These are phyloP conservation scores for Drosophila tristis DNA, from an alignment of 1,140 invertebrate genomes.

Conservation along the genomic window DNA sequence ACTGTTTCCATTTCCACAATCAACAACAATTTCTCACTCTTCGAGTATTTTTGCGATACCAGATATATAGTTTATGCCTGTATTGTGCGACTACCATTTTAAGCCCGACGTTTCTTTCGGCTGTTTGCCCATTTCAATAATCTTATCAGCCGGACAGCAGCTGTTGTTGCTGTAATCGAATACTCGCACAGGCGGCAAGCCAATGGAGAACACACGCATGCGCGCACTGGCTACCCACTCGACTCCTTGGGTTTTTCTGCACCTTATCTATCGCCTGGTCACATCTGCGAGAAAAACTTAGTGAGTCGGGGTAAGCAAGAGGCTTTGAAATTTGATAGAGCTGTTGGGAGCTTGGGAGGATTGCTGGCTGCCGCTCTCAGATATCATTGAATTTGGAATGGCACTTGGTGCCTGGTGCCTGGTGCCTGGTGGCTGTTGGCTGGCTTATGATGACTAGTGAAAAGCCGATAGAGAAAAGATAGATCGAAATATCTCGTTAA, in stretches of 20 bases:
- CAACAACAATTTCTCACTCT: background rate
- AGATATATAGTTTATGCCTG: background rate
- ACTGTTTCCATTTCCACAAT: background rate
- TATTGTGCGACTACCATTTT: background rate
- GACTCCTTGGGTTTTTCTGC: slow-evolving; percentile 29
- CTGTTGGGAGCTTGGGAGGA: slow-evolving; percentile 33
- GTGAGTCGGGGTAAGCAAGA: slow-evolving; percentile 59
- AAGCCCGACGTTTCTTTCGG: slow-evolving; percentile 14
- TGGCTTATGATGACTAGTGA: slow-evolving; percentile 29
- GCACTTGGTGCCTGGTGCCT: slow-evolving; percentile 23
- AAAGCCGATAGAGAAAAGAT: slow-evolving; percentile 8
- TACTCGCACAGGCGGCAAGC: slow-evolving; percentile 34
- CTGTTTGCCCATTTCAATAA: slow-evolving; percentile 21
- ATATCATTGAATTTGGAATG: slow-evolving; percentile 38
- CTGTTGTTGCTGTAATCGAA: slow-evolving; percentile 68
- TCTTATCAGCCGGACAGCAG: slow-evolving; percentile 57
- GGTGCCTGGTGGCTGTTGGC: background rate
- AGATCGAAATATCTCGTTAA: slow-evolving; percentile 28
- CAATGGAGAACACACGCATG: slow-evolving; percentile 38
- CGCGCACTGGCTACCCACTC: slow-evolving; percentile 10
- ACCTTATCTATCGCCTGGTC: slow-evolving; percentile 52
- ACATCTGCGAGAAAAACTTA: slow-evolving; percentile 55
- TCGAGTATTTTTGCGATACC: slow-evolving; percentile 1
- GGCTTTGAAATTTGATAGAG: slow-evolving; percentile 78
- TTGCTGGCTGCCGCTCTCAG: slow-evolving; percentile 9